phyloP scores from a whole-genome alignment of 2,888 invertebrate species.

The Anoplius nigerrimus region DNA sequence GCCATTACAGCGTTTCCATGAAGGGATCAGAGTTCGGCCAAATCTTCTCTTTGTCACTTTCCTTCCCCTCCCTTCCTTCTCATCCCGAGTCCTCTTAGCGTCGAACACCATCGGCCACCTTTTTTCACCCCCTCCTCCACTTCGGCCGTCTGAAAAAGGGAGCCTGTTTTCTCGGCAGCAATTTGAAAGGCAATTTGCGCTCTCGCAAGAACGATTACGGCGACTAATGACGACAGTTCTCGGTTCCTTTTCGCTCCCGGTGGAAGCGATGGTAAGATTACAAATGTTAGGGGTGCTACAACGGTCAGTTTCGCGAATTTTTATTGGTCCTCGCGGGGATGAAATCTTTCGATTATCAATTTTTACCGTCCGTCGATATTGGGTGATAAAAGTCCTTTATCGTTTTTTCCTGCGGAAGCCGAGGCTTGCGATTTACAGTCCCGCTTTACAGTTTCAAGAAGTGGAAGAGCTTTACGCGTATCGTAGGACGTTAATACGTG shows the following conservation, averaged over 20 bases:
- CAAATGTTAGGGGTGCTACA: no score
- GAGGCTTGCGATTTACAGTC: no score
- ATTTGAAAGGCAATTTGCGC: slow-evolving; percentile 64
- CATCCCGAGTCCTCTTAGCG: neutral
- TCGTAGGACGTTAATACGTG: no score
- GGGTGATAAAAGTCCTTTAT: no score
- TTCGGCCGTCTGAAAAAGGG: slow-evolving; percentile 54
- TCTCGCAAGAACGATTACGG: slow-evolving; percentile 62
- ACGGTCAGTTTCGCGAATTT: no score
- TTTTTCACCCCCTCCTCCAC: slow-evolving; percentile 15
- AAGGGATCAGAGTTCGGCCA: slow-evolving; percentile 43
- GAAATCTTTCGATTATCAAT: no score
- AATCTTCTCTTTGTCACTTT: slow-evolving; percentile 23
- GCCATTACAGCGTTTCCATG: slow-evolving; percentile 54
- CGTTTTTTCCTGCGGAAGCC: no score
- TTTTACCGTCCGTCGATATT: no score
- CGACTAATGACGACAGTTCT: slow-evolving; percentile 64
- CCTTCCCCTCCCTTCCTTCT: neutral
- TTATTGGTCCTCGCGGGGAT: no score
- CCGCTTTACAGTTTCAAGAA: no score
- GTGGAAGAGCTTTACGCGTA: no score
- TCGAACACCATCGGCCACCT: neutral
- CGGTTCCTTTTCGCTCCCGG: slow-evolving; percentile 22
- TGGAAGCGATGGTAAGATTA: neutral
- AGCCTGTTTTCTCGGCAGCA: slow-evolving; percentile 56